phyloP scores from a whole-genome alignment of 2,888 invertebrate genomes.

The Acleris cristana region DNA sequence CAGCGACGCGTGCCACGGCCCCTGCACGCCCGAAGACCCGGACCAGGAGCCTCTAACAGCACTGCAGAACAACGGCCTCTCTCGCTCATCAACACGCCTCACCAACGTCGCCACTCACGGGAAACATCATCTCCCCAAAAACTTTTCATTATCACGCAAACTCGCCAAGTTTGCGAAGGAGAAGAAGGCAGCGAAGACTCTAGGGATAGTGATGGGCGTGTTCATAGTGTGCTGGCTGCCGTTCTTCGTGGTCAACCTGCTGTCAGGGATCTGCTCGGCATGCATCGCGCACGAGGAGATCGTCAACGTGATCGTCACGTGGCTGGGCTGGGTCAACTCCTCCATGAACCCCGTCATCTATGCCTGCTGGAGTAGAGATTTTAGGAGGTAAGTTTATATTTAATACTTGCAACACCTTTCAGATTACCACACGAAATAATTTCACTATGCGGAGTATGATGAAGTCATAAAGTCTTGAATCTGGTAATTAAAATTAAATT shows the following conservation, averaged over 20 bases:
- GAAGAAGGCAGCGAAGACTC: constrained; percentile 98
- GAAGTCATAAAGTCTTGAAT: too few species aligned
- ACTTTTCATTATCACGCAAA: constrained; percentile 96
- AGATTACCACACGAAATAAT: neutral
- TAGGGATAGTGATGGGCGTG: constrained; percentile 98
- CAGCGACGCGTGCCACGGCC: constrained; percentile 78
- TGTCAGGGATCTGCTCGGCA: constrained; percentile 94
- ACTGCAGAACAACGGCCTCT: constrained; percentile 90
- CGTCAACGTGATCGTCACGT: constrained; percentile 94
- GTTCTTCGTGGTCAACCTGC: constrained; percentile 96
- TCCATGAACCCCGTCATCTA: constrained; percentile 99
- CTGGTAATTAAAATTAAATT: too few species aligned
- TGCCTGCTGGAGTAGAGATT: constrained; percentile 99
- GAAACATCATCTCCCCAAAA: constrained; percentile 90
- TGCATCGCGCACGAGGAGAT: constrained; percentile 95
- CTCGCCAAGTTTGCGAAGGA: constrained; percentile 98
- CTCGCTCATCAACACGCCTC: constrained; percentile 87
- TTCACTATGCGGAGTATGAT: too few species aligned
- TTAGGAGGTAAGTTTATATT: constrained; percentile 88
- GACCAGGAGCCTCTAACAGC: constrained; percentile 89
- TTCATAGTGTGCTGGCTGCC: constrained; percentile 99
- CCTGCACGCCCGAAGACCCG: constrained; percentile 87
- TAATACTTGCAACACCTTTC: neutral
- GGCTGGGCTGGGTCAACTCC: constrained; percentile 98
- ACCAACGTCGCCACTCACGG: constrained; percentile 81